These are phyloP conservation scores for Spisula subtruncata DNA, from an alignment of 2,888 invertebrate species.

Conservation along the genomic window DNA sequence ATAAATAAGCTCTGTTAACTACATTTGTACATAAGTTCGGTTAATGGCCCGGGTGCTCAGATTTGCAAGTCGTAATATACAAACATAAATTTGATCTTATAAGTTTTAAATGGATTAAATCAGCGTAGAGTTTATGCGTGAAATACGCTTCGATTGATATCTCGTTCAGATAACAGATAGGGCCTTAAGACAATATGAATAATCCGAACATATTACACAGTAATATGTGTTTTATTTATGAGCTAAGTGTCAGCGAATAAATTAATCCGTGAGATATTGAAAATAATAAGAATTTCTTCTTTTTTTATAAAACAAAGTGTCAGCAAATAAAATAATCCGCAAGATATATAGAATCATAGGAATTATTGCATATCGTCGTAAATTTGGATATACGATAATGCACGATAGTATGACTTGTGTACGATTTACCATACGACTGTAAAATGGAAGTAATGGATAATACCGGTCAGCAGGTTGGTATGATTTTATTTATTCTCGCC, in stretches of 20 bases:
- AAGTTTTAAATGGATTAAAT: background rate
- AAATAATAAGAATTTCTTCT: background rate
- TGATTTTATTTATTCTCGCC: too few relatives aligned
- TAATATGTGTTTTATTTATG: background rate
- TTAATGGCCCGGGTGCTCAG: background rate
- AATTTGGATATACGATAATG: background rate
- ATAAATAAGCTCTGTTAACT: background rate
- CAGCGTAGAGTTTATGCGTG: background rate
- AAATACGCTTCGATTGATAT: background rate
- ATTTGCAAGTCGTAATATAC: background rate
- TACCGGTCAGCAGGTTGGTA: background rate
- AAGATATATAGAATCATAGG: background rate
- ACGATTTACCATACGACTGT: background rate
- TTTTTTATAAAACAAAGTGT: background rate
- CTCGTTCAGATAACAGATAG: background rate
- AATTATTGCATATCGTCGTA: background rate
- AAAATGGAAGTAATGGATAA: constrained; percentile 20
- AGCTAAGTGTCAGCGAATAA: background rate
- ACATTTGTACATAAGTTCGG: background rate
- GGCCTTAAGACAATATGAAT: background rate
- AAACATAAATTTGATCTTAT: background rate
- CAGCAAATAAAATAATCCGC: background rate
- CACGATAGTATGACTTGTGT: background rate
- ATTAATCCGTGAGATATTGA: background rate
- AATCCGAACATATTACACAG: background rate